Evolutionary conservation across 2,797 vertebrate genomes (phyloP), one percentile per base, ranked within the genome.

Genomic region (Hybognathus amarus): DNA sequence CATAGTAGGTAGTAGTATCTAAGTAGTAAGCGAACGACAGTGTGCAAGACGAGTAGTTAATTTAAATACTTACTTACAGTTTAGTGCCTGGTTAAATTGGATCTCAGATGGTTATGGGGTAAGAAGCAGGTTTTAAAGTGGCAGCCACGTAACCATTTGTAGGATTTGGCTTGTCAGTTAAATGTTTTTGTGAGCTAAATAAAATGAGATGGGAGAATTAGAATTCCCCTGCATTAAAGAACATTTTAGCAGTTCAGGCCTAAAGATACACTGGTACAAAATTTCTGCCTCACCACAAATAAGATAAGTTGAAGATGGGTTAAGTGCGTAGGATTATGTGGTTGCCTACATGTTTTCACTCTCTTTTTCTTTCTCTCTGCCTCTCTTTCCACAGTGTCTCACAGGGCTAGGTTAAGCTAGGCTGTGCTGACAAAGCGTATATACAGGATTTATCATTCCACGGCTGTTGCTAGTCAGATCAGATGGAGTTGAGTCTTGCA

Each of bases 381-480:
- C 40, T 45, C 38, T 47, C 75, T 50, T 27, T 78, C 67, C 61
- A 56, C n/a, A 27, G 36, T n/a, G 59, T 85, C 83, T 80, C 54
- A 36, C 79, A 66, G 66, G 61, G 66, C 36, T 63, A 7, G 56
- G 52, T 70, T 80, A 85, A 38, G 78, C 63, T 36, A 56, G 59
- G 59, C 66, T 85, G 64, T 83, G 83, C 71, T 77, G 83, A 85
- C 77, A 73, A 40, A 7, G 80, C 59, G 68, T 80, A 80, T 77
- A 47, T 18, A 66, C 30, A 17, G 59, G 76, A 85, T 83, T 85
- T 85, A 80, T 85, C 73, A 83, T 27, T 24, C 47, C 30, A 61
- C 36, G 81, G 81, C 82, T 76, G 73, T 71, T 83, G 86, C 84
- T 66, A 73, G 71, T 83, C 71, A 83, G 64, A 54, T 77, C 84